phyloP scores from a whole-genome alignment of 2,113 vertebrate species.

The Anoplopoma fimbria region DNA sequence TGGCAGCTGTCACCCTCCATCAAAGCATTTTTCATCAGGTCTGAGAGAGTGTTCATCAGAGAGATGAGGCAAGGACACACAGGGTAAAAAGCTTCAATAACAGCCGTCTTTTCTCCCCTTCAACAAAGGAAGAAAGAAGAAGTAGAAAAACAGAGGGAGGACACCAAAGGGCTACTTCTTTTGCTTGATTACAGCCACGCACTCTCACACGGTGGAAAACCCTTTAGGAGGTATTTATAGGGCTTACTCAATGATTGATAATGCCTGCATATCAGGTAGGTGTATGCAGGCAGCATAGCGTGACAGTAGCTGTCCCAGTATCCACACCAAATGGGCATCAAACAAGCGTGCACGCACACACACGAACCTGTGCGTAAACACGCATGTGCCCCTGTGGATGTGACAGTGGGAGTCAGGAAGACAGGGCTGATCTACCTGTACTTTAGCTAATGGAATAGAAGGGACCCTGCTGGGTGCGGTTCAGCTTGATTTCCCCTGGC shows the following conservation, averaged over 20 bases:
- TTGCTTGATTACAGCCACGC: conserved; percentile 48
- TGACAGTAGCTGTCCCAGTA: conserved; percentile 39
- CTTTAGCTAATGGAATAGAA: conserved; percentile 71
- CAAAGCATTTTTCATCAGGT: conserved; percentile 41
- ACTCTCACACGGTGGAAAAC: conserved; percentile 33
- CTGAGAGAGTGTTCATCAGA: conserved; percentile 31
- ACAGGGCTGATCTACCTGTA: conserved; percentile 52
- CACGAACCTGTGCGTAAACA: neutral
- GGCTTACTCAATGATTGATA: conserved; percentile 61
- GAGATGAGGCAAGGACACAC: conserved; percentile 37
- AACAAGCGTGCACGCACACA: conserved; percentile 10
- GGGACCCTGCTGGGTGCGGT: conserved; percentile 52
- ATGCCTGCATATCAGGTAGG: conserved; percentile 55
- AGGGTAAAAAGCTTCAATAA: conserved; percentile 30
- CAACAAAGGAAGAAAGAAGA: conserved; percentile 25
- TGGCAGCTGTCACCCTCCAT: conserved; percentile 62
- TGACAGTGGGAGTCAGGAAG: conserved; percentile 48
- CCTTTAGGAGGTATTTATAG: conserved; percentile 51
- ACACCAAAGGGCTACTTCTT: conserved; percentile 37
- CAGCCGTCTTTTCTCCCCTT: conserved; percentile 43
- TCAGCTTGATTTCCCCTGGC: conserved; percentile 55
- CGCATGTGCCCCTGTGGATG: conserved; percentile 17
- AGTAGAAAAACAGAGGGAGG: conserved; percentile 9
- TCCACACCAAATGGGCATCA: conserved; percentile 11
- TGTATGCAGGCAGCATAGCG: conserved; percentile 36